Percentiles rank a stretch among this genome's conserved stretches.
These are phyloP conservation scores for Mongoloraphidia duomilia DNA, from an alignment of 2,888 invertebrate species.

Conservation along the genomic window DNA sequence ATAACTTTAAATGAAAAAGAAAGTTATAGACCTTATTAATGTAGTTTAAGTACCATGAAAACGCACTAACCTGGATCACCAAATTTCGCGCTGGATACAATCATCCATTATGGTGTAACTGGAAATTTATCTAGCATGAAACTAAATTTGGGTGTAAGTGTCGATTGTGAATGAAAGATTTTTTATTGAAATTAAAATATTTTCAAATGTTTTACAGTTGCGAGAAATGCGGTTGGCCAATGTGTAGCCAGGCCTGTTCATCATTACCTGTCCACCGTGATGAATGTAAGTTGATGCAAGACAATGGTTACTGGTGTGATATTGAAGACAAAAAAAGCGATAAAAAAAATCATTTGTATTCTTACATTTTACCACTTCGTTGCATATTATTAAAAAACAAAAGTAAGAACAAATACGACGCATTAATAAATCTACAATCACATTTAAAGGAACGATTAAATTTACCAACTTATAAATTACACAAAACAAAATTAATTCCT, in stretches of 20 bases:
- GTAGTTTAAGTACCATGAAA: too few relatives aligned
- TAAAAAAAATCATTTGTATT: slow-evolving; percentile 45
- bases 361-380: slow-evolving; percentile 49
- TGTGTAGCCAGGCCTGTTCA: slow-evolving; percentile 48
- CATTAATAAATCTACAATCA: slow-evolving; percentile 38
- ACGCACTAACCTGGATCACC: too few relatives aligned
- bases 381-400: slow-evolving; percentile 42
- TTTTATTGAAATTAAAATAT: too few relatives aligned
- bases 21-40: too few relatives aligned
- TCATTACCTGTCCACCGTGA: slow-evolving; percentile 35
- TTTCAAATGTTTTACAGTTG: slow-evolving; percentile 34
- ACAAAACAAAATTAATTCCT: slow-evolving; percentile 45
- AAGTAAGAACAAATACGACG: slow-evolving; percentile 38
- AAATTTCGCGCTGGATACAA: too few relatives aligned
- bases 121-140: too few relatives aligned
- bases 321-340: slow-evolving; percentile 34
- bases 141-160: too few relatives aligned
- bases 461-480: slow-evolving; percentile 42
- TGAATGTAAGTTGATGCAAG: slow-evolving; percentile 47
- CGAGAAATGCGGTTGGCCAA: slow-evolving; percentile 49
- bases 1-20: too few relatives aligned
- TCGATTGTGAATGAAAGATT: too few relatives aligned
- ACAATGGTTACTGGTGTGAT: slow-evolving; percentile 39
- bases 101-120: too few relatives aligned
- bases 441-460: slow-evolving; percentile 46